Percentiles rank a stretch among this genome's conserved stretches.
Conservation (phyloP, 2,888 invertebrate genomes). For the Tridacna crocea region DNA sequence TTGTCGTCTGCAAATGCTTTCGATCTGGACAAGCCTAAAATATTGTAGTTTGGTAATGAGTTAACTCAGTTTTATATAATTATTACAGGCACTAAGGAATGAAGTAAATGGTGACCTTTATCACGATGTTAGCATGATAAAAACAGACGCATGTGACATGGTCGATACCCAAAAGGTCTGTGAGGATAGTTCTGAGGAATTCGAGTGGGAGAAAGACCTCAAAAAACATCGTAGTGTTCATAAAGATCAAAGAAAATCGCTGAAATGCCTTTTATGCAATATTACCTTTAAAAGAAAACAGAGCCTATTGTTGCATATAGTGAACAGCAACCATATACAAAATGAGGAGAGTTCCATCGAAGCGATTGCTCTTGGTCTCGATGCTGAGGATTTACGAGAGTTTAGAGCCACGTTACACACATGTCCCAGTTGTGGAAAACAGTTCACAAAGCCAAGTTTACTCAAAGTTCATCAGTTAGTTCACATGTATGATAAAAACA, state of each 20-base stretch:
- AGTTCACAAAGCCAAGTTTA: conserved; percentile 1
- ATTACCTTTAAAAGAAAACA: background rate
- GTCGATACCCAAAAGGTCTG: background rate
- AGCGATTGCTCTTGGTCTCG: background rate
- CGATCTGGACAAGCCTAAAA: background rate
- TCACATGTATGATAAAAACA: background rate
- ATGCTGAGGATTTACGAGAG: background rate
- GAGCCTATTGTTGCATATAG: background rate
- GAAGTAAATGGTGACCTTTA: background rate
- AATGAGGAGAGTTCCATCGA: background rate
- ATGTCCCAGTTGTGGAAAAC: background rate
- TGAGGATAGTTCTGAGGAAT: background rate
- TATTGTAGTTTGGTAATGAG: no score
- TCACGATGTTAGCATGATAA: background rate
- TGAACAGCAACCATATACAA: background rate
- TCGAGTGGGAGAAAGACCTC: background rate
- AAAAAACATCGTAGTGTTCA: background rate
- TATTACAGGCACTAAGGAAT: background rate
- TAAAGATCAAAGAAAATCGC: background rate
- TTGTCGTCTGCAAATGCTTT: background rate
- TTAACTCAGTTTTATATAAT: no score
- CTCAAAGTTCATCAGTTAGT: background rate
- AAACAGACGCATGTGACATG: background rate
- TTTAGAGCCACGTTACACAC: background rate
- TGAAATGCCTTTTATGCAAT: conserved; percentile 3